Conservation (phyloP, 2,888 invertebrate genomes). For the Ennomos erosarius region DNA sequence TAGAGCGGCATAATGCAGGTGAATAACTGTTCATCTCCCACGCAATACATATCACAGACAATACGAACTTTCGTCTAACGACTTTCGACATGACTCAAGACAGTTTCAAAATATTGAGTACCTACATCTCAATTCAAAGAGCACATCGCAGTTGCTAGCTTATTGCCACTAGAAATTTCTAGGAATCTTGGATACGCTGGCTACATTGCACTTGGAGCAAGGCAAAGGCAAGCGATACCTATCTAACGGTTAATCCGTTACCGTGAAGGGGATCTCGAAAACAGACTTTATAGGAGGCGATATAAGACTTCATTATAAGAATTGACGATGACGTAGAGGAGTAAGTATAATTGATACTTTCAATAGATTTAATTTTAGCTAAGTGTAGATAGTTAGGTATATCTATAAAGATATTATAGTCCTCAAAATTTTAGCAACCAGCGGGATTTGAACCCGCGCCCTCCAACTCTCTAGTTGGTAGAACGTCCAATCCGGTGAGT, state of each 20-base stretch:
- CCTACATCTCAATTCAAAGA: conserved; percentile 9
- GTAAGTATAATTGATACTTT: not conserved
- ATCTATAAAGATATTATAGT: too few species aligned
- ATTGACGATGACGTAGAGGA: not conserved
- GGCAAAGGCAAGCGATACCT: conserved; percentile 28
- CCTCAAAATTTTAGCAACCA: too few species aligned
- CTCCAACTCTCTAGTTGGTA: too few species aligned
- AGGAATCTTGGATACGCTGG: conserved; percentile 6
- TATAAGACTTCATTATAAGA: conserved; percentile 31
- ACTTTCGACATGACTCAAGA: conserved; percentile 4
- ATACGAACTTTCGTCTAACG: conserved; percentile 6
- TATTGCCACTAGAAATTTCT: conserved; percentile 51
- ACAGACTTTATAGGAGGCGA: conserved; percentile 19
- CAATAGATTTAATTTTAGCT: not conserved
- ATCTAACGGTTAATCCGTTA: conserved; percentile 28
- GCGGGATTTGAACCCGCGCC: too few species aligned
- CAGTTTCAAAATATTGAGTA: conserved; percentile 20
- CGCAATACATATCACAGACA: conserved; percentile 1
- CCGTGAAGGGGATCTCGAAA: conserved; percentile 22
- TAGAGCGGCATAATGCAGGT: too few species aligned
- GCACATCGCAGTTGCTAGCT: conserved; percentile 30
- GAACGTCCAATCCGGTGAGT: too few species aligned
- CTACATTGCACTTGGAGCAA: conserved; percentile 4
- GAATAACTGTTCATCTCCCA: not conserved
- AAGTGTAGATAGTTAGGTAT: too few species aligned